Evolutionary conservation across 1,140 invertebrate species (phyloP), one percentile per base, ranked within the genome.

Genomic region (Danaus plexippus): DNA sequence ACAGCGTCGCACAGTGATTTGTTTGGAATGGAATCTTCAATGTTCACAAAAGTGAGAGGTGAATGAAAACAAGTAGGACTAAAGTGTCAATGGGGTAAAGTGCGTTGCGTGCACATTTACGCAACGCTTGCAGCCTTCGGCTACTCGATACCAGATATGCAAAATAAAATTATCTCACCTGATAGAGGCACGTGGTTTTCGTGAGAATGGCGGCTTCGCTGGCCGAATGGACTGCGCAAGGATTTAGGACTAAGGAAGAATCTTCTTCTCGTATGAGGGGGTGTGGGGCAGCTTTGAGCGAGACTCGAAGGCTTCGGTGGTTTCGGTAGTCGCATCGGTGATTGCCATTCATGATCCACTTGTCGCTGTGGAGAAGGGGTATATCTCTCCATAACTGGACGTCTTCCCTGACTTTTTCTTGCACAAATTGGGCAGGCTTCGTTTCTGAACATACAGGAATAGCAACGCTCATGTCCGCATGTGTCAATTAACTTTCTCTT

Each of bases 401-500:
- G 68, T 48, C 79, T 62, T 9, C 65, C 73, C 55, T 80, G 75
- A 59, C 71, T 78, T 66, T 75, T 89, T 59, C 88, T 83, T 43
- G 89, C 89, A 79, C 96, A 98, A 18, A 97, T 89, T n/a, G 95
- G 95, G 83, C 96, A 97, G 22, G 92, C 89, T 83, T 97, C 95
- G 87, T 93, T 95, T 69, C 92, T 92, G 88, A 97, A 96, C 90
- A 97, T 93, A 86, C 96, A 98, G 61, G 94, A 93, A 88, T 97
- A 97, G 88, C 96, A 97, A 47, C 95, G 89, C 77, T 97, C 95
- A 89, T 97, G 96, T 61, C 96, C 96, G 87, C 96, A 98, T 52
- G 94, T 93, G 88, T 97, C 96, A 78, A 97, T 96, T 68, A 98
- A 89, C 77, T 95, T 94, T 80, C 96, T 91, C 88, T 97, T 96